Evolutionary conservation across 2,113 vertebrate genomes (phyloP), one percentile per base, ranked within the genome.

Genomic region (Caracal caracal): DNA sequence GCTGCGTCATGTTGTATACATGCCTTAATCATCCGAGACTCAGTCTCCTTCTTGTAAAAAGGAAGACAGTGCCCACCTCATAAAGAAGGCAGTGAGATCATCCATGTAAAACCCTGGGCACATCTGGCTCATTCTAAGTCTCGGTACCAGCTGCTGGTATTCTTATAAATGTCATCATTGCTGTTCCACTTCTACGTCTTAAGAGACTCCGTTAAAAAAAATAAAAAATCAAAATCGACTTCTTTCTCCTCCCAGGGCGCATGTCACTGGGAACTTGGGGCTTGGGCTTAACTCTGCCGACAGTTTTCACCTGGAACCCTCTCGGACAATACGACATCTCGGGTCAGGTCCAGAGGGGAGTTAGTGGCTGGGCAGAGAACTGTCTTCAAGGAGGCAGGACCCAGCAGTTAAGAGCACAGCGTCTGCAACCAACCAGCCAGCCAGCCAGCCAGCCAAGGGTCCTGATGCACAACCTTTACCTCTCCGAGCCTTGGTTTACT

Each of bases 111-210:
- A 76, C 6, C 49, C 68, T 26, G 30, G 47, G 43, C 70, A 51
- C 0, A 2, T 10, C 49, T 26, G 33, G 40, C 16, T 53, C 11
- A 1, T 1, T 0, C 12, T 2, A 10, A n/a, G 56, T 0, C 2
- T 22, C 30, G 11, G 16, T 4, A 16, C 24, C 85, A 82, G 86
- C 56, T 28, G 20, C 43, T 10, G 11, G 43, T 7, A 12, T 75
- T 51, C 12, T 15, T 2, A 12, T 2, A 28, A 79, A 49, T 8
- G 17, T 4, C 0, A 3, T 15, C 6, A 13, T 4, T 10, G 4
- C 17, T 12, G 2, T 20, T 12, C 63, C 63, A 49, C 28, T 37
- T 37, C 22, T 7, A 66, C 4, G 13, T 15, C 56, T 19, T 65
- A 30, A 66, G n/a, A 59, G 40, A 51, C 8, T 70, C 40, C 24